Conservation (phyloP, 1,140 invertebrate genomes). For the Meteorus sp. region DNA sequence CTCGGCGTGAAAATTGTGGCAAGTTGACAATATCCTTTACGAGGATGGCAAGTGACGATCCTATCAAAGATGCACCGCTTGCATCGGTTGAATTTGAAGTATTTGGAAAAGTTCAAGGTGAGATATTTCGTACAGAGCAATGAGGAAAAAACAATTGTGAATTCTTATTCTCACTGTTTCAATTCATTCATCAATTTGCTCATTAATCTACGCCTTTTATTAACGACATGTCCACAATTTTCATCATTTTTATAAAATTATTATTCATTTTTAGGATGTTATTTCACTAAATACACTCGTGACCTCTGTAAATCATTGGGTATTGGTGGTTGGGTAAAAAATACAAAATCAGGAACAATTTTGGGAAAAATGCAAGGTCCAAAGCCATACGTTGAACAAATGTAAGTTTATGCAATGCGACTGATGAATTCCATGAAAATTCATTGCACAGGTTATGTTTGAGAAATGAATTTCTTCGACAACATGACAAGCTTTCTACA, state of each 20-base stretch:
- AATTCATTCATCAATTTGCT: not conserved
- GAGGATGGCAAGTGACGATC: slow-evolving; percentile 65
- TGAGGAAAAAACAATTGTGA: not conserved
- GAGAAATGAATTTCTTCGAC: too few relatives aligned
- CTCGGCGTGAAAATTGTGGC: slow-evolving; percentile 7
- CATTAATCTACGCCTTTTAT: too few relatives aligned
- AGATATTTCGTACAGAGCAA: slow-evolving; percentile 27
- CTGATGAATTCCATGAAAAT: not conserved
- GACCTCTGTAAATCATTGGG: slow-evolving; percentile 72
- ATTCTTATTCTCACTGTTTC: not conserved
- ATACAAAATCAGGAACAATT: slow-evolving; percentile 82
- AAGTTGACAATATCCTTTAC: slow-evolving; percentile 20
- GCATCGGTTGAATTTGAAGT: slow-evolving; percentile 87
- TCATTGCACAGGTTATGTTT: too few relatives aligned
- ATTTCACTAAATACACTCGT: slow-evolving; percentile 85
- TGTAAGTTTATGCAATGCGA: slow-evolving; percentile 66
- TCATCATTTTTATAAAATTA: not conserved
- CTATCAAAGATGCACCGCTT: slow-evolving; percentile 59
- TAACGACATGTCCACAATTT: too few relatives aligned
- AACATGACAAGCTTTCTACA: too few relatives aligned
- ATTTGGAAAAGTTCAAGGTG: slow-evolving; percentile 86
- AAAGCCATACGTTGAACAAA: slow-evolving; percentile 76
- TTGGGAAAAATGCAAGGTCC: slow-evolving; percentile 84
- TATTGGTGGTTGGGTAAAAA: slow-evolving; percentile 88
- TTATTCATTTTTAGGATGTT: slow-evolving; percentile 67